Percentiles rank a stretch among this genome's conserved stretches.
Evolutionary conservation across 2,113 vertebrate species (phyloP).

Genomic region (Propithecus coquereli): DNA sequence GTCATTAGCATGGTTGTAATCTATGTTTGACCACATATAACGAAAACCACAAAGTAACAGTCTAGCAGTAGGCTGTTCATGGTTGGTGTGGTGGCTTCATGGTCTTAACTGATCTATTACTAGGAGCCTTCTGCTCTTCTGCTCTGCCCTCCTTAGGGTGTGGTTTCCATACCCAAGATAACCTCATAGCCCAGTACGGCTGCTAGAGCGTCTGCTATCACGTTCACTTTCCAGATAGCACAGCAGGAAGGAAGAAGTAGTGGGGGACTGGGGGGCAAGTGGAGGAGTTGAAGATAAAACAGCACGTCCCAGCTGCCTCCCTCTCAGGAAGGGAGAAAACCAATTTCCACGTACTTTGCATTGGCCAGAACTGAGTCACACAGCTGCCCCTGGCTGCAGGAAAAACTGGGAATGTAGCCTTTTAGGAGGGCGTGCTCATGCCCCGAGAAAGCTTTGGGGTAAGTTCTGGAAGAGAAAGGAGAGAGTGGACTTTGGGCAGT

Average conservation of each 20-base stretch:
- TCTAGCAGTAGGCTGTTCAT: neutral
- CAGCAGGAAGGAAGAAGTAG: neutral
- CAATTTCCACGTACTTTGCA: neutral
- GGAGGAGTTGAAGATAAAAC: neutral
- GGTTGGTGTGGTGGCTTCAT: neutral
- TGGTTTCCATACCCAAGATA: neutral
- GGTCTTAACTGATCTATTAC: neutral
- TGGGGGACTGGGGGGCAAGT: neutral
- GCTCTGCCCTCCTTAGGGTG: neutral
- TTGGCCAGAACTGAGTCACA: neutral
- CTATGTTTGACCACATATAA: neutral
- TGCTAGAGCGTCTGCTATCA: neutral
- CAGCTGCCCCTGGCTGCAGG: neutral
- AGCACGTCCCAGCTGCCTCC: neutral
- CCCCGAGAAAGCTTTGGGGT: neutral
- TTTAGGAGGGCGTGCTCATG: neutral
- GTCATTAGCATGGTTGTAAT: too few relatives aligned
- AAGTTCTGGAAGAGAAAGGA: neutral
- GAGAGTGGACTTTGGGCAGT: neutral
- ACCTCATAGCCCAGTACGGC: neutral
- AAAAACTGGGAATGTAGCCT: neutral
- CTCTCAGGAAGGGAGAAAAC: neutral
- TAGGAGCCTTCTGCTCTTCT: neutral
- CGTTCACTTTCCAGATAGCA: neutral
- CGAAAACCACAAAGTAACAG: neutral